phyloP scores from a whole-genome alignment of 2,113 vertebrate species.

The Aramus guarauna region DNA sequence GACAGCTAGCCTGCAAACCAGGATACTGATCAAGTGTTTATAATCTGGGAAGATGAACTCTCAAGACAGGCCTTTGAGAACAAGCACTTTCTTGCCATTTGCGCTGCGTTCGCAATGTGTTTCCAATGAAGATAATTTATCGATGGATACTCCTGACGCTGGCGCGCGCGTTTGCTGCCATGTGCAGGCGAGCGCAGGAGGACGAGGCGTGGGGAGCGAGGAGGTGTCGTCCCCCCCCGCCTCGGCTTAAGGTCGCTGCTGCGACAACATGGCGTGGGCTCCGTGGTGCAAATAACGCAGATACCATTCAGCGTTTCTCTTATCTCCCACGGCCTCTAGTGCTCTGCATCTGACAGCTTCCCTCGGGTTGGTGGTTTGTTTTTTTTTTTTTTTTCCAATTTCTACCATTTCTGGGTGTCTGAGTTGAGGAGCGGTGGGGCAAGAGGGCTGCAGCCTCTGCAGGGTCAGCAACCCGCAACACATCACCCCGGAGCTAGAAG shows the following conservation, averaged over 20 bases:
- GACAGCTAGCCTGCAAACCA: conserved; percentile 30
- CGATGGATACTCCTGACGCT: background rate
- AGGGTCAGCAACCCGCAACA: accelerated
- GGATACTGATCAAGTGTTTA: conserved; percentile 51
- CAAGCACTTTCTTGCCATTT: conserved; percentile 20
- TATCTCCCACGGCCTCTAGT: background rate
- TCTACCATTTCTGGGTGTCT: background rate
- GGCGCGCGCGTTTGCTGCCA: background rate
- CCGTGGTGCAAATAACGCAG: background rate
- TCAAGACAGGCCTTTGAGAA: conserved; percentile 16
- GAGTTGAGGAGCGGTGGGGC: background rate
- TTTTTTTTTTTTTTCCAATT: background rate
- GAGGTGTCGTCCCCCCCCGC: background rate
- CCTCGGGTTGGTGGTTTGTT: background rate
- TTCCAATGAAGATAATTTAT: conserved; percentile 57
- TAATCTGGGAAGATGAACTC: conserved; percentile 44
- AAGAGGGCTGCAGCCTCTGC: background rate
- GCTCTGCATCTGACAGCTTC: background rate
- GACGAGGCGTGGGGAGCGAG: background rate
- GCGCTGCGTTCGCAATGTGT: conserved; percentile 38
- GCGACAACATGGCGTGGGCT: accelerated
- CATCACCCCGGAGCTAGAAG: background rate
- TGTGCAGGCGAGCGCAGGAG: background rate
- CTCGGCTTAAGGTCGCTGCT: background rate
- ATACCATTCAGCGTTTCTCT: background rate